Evolutionary conservation across 2,797 vertebrate genomes (phyloP), one percentile per base, ranked within the genome.

Genomic region (Hylomyscus alleni): DNA sequence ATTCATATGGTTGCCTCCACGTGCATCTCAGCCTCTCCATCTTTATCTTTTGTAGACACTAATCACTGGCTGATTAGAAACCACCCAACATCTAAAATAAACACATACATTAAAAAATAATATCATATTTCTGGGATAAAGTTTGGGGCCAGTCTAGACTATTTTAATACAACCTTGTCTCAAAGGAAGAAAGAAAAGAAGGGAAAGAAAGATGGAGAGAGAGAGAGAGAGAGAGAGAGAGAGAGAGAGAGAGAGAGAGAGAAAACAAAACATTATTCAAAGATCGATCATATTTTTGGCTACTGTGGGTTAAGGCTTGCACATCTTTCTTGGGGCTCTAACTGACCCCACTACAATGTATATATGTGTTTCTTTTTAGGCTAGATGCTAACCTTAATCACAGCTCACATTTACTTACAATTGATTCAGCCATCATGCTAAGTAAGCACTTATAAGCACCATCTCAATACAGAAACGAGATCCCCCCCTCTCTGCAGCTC

Each of bases 391-490:
- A 40, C 20, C 62, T 67, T 78, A 89, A 85, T 47, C 65, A 52
- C n/a, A 86, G 29, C 22, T 85, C 90, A 82, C 34, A 31, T 86
- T 89, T 83, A 69, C 37, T 77, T 24, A 84, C 24, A 93, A 89
- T 6, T 37, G 82, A 62, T 31, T 73, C 37, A 52, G 56, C 37
- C 47, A 84, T 91, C 29, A 52, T 5, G n/a, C 20, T 80, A 93
- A 91, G 40, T 12, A 88, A n/a, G 37, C 69, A 22, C 91, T 95
- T 54, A 44, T 15, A 77, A 96, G 14, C 52, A 73, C 72, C n/a
- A 6, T 94, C 56, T 95, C 90, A 73, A 22, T 65, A 44, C 85
- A 37, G 82, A 89, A 73, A 65, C 9, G 88, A 92, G 93, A 83
- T 91, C 78, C 95, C 72, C 17, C 19, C 26, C 24, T 7, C 62